phyloP scores from a whole-genome alignment of 2,797 vertebrate genomes.

The Muscicapa comitata region DNA sequence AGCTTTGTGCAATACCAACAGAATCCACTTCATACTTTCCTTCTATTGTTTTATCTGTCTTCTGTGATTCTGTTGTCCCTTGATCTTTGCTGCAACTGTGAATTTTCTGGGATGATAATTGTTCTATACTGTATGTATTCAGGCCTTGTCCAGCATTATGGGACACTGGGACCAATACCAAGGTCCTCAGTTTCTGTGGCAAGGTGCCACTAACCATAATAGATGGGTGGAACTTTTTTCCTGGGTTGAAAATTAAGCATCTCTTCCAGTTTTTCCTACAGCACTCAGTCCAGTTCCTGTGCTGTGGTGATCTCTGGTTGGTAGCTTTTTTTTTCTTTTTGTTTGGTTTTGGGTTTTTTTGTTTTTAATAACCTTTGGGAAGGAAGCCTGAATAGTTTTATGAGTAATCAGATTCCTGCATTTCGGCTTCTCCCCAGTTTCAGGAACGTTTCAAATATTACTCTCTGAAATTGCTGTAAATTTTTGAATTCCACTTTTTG shows the following conservation, averaged over 20 bases:
- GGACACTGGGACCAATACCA: no score
- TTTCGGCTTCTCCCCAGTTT: neutral
- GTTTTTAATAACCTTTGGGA: neutral
- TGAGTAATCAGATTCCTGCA: neutral
- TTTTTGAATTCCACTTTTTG: neutral
- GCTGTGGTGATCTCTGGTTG: neutral
- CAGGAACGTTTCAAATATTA: neutral
- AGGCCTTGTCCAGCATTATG: neutral
- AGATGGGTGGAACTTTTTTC: neutral
- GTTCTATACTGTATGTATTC: neutral
- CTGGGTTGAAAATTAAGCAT: neutral
- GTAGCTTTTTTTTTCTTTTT: no score
- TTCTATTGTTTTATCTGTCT: neutral
- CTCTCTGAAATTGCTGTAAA: neutral
- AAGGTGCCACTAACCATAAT: rapidly evolving
- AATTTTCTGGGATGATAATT: neutral
- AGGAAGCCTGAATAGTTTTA: neutral
- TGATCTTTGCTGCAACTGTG: neutral
- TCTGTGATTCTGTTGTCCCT: neutral
- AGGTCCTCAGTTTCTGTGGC: neutral
- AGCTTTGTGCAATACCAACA: neutral
- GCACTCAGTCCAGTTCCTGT: neutral
- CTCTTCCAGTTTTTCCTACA: neutral
- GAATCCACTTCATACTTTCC: neutral
- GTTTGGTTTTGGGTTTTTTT: neutral